These are phyloP conservation scores for Belonocnema kinseyi DNA, from an alignment of 1,140 invertebrate genomes.

Conservation along the genomic window DNA sequence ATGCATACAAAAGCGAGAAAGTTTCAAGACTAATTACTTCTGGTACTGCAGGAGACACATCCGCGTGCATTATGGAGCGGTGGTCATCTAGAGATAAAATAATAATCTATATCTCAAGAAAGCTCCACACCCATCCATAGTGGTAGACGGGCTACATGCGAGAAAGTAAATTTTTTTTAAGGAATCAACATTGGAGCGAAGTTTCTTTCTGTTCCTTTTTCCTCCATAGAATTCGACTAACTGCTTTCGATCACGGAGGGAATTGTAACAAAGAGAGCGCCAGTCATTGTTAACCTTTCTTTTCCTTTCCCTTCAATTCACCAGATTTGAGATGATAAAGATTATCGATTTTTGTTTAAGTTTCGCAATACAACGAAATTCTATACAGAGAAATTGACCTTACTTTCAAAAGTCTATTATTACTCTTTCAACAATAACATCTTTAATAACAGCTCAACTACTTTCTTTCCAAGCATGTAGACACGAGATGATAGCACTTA, in stretches of 20 bases:
- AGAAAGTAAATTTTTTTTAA: constrained; percentile 57
- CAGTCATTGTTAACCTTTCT: constrained; percentile 49
- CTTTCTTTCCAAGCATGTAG: background rate
- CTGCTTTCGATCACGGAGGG: constrained; percentile 38
- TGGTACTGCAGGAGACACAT: background rate
- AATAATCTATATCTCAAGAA: constrained; percentile 47
- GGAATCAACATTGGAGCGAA: constrained; percentile 41
- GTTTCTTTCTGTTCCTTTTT: constrained; percentile 38
- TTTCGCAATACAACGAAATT: constrained; percentile 2
- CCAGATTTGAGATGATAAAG: constrained; percentile 52
- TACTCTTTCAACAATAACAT: background rate
- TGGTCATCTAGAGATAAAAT: constrained; percentile 45
- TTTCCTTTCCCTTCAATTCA: constrained; percentile 39
- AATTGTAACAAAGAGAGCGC: constrained; percentile 45
- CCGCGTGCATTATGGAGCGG: constrained; percentile 26
- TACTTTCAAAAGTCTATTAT: constrained; percentile 1
- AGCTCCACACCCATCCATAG: constrained; percentile 49
- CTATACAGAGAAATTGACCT: constrained; percentile 1
- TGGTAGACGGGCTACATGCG: constrained; percentile 53
- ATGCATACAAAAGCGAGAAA: background rate
- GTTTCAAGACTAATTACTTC: constrained; percentile 1
- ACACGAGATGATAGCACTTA: background rate
- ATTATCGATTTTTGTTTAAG: constrained; percentile 53
- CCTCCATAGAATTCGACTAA: constrained; percentile 40
- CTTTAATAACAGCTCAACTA: background rate